These are phyloP conservation scores for Sander vitreus DNA, from an alignment of 2,113 vertebrate genomes.

Conservation along the genomic window DNA sequence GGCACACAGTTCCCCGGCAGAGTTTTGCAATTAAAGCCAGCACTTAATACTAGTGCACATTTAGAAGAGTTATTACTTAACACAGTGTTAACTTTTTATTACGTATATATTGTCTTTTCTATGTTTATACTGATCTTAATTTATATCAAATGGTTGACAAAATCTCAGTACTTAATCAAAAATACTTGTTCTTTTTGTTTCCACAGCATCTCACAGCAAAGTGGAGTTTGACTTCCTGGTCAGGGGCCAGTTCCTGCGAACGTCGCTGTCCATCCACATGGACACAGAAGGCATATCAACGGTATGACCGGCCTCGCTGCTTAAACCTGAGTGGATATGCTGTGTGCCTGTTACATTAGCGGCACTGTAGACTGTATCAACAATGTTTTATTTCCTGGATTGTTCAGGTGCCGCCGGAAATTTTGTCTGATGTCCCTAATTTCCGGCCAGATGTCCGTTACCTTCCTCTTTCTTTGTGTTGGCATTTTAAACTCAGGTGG, in stretches of 20 bases:
- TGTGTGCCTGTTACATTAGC: no score
- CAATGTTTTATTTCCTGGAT: no score
- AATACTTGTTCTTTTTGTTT: background rate
- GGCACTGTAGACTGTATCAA: background rate
- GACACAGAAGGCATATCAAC: conserved; percentile 93
- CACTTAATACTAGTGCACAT: no score
- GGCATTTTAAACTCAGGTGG: no score
- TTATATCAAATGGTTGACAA: background rate
- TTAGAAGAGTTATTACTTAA: background rate
- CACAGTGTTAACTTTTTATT: background rate
- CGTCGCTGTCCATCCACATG: conserved; percentile 89
- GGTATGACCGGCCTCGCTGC: conserved; percentile 75
- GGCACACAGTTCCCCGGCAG: background rate
- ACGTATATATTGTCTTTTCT: background rate
- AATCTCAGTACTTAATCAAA: background rate
- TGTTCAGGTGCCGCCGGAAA: no score
- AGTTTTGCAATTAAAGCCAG: no score
- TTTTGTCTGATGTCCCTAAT: no score
- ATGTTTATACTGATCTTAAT: background rate
- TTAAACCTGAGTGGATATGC: background rate
- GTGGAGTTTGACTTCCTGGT: conserved; percentile 99
- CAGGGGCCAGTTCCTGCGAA: conserved; percentile 93
- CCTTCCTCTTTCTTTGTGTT: no score
- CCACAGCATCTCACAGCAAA: conserved; percentile 90
- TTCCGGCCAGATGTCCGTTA: no score